A percentile compares a stretch with the other conserved stretches of the same genome.
phyloP scores from a whole-genome alignment of 2,888 invertebrate genomes.

The Patella pellucida region DNA sequence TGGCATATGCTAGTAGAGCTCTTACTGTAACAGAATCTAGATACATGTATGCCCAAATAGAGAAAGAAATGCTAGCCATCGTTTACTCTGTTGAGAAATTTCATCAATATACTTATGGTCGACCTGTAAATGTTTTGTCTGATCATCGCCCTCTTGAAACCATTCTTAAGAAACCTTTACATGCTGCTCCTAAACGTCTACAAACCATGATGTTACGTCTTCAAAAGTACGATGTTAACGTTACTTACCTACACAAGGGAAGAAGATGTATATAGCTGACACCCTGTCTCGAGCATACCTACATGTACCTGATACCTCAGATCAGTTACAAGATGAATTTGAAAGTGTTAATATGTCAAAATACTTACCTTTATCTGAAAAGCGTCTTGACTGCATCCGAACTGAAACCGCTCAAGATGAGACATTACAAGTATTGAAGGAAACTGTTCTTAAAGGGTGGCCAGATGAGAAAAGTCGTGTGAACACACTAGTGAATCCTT shows the following conservation, averaged over 20 bases:
- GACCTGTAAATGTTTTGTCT: slow-evolving; percentile 30
- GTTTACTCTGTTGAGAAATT: slow-evolving; percentile 38
- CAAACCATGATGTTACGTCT: slow-evolving; percentile 43
- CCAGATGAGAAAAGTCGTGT: neutral
- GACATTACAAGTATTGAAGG: neutral
- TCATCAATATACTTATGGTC: slow-evolving; percentile 39
- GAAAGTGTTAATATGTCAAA: neutral
- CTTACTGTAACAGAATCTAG: slow-evolving; percentile 34
- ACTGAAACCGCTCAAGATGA: neutral
- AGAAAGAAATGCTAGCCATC: slow-evolving; percentile 43
- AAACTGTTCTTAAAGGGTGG: neutral
- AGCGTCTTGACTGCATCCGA: neutral
- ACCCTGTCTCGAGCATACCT: neutral
- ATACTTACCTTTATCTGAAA: neutral
- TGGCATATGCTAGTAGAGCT: slow-evolving; percentile 38
- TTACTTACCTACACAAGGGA: slow-evolving; percentile 34
- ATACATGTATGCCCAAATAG: slow-evolving; percentile 47
- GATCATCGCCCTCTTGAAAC: slow-evolving; percentile 42
- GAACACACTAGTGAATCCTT: neutral
- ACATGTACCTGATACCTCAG: neutral
- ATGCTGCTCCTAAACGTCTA: slow-evolving; percentile 35
- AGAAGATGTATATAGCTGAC: neutral
- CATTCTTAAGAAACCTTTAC: slow-evolving; percentile 37
- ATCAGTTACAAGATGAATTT: neutral
- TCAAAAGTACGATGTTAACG: slow-evolving; percentile 36